Percentiles rank a stretch among this genome's conserved stretches.
Conservation (phyloP, 23 tunicate species). For the Trididemnum clinides region DNA sequence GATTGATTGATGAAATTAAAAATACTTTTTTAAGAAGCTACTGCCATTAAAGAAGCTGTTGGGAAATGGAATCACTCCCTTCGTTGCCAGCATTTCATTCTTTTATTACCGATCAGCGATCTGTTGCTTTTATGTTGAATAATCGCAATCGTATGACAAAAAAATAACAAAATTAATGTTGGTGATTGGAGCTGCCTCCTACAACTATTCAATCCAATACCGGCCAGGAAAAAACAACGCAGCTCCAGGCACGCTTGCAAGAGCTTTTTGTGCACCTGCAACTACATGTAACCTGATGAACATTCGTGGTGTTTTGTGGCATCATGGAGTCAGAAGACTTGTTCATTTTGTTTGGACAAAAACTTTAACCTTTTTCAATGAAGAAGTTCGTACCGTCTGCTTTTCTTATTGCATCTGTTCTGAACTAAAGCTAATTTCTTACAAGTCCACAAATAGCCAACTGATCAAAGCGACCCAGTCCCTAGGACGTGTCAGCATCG, state of each 20-base stretch:
- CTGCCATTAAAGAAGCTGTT: too few relatives aligned
- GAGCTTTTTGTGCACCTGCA: slow-evolving; percentile 5
- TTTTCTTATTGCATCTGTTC: not conserved
- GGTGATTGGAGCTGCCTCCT: too few relatives aligned
- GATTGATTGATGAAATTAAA: too few relatives aligned
- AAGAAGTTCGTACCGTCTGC: slow-evolving; percentile 28
- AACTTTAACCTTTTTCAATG: slow-evolving; percentile 23
- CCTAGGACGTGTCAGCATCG: not conserved
- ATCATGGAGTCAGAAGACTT: slow-evolving; percentile 21
- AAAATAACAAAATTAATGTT: too few relatives aligned
- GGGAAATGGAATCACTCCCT: too few relatives aligned
- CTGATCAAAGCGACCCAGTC: slow-evolving; percentile 26
- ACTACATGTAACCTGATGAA: not conserved
- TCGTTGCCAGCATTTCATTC: too few relatives aligned
- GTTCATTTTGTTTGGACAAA: slow-evolving; percentile 28
- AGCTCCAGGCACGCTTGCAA: slow-evolving; percentile 24
- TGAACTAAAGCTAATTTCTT: slow-evolving; percentile 17
- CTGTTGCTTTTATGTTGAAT: too few relatives aligned
- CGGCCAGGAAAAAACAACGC: not conserved
- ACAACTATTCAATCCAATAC: not conserved
- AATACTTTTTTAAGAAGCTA: too few relatives aligned
- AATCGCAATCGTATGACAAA: too few relatives aligned
- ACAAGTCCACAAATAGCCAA: not conserved
- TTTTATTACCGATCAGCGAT: too few relatives aligned
- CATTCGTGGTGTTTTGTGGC: slow-evolving; percentile 20